Base-by-base conservation (phyloP, 92 coral and sea anemone species). In the Porites divaricata region DNA sequence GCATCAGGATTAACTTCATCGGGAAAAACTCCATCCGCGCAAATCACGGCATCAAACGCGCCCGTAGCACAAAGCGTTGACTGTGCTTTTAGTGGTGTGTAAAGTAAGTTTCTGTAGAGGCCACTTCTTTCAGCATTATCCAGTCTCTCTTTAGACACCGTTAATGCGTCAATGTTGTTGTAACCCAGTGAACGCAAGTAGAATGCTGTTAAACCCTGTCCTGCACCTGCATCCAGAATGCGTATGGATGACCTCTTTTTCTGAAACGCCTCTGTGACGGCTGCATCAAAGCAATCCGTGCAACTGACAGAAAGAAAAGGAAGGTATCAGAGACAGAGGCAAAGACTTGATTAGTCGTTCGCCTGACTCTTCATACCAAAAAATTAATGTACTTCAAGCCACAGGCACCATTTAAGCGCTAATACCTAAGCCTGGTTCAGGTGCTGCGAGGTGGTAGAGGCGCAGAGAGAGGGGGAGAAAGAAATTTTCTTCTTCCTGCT, bases 31-130 rank as follows among this genome's bases (percentile, higher is more conserved):
- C 79, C 86, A 12, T 72, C 91, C 67, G 82, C 88, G 70, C 91
- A 88, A 56, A 88, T 78, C 48, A 88, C 78, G 65, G 83, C 91
- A 70, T 88, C 87, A 56, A 81, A 88, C 52, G 91, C 86, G 16
- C 91, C 87, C 7, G 91, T 79, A 15, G 85, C 81, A 54, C 69
- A 75, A 41, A 84, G 63, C 0, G 87, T 88, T 16, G 91, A 84
- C 16, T 82, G 77, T 7, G 91, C 87, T 66, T 86, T 86, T 23
- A 88, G 65, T 8, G 91, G 81, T 25, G 85, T 83, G 25, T 67
- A 83, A 4, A 88, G 45, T 61, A 88, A 21, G 77, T 83, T 88
- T 25, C 83, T 63, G 80, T 88, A 88, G 59, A 88, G 76, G 12
- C 85, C 88, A 21, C 87, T 88, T 28, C 78, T 17, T 22, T 83